These are phyloP conservation scores for Drosophila neotestacea DNA, from an alignment of 2,888 invertebrate species.

Conservation along the genomic window DNA sequence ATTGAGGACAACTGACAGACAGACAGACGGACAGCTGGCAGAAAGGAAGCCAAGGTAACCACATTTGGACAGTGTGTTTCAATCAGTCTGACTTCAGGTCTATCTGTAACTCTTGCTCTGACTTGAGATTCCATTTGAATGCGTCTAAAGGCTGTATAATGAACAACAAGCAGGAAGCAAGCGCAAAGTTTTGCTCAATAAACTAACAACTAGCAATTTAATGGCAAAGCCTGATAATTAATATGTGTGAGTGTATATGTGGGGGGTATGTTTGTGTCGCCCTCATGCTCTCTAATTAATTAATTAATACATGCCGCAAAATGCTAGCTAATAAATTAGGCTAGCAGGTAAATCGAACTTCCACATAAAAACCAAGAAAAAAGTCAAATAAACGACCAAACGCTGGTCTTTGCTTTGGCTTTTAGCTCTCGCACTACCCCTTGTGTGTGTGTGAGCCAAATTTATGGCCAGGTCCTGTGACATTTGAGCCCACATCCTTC, in stretches of 20 bases:
- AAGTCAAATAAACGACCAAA: constrained; percentile 23
- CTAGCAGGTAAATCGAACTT: constrained; percentile 46
- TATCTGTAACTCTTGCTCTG: constrained; percentile 15
- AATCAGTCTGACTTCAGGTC: constrained; percentile 28
- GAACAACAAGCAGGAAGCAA: constrained; percentile 19
- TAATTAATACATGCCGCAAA: constrained; percentile 67
- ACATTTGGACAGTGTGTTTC: constrained; percentile 32
- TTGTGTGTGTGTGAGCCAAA: constrained; percentile 41
- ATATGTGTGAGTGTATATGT: constrained; percentile 30
- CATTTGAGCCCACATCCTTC: constrained; percentile 73
- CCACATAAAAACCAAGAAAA: constrained; percentile 1
- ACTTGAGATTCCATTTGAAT: constrained; percentile 29
- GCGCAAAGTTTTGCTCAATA: constrained; percentile 32
- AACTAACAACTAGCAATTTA: constrained; percentile 40
- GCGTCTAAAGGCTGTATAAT: constrained; percentile 34
- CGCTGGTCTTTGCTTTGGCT: constrained; percentile 39
- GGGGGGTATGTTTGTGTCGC: constrained; percentile 20
- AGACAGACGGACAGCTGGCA: background rate
- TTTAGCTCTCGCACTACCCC: background rate
- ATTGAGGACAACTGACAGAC: constrained; percentile 37
- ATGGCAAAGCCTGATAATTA: constrained; percentile 46
- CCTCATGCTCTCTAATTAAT: constrained; percentile 61
- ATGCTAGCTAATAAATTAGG: constrained; percentile 64
- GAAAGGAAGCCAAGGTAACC: constrained; percentile 22
- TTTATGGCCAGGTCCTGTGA: constrained; percentile 65